Percentiles rank a stretch among this genome's conserved stretches.
These are phyloP conservation scores for Zaprionus capensis DNA, from an alignment of 1,140 invertebrate species.

Conservation along the genomic window DNA sequence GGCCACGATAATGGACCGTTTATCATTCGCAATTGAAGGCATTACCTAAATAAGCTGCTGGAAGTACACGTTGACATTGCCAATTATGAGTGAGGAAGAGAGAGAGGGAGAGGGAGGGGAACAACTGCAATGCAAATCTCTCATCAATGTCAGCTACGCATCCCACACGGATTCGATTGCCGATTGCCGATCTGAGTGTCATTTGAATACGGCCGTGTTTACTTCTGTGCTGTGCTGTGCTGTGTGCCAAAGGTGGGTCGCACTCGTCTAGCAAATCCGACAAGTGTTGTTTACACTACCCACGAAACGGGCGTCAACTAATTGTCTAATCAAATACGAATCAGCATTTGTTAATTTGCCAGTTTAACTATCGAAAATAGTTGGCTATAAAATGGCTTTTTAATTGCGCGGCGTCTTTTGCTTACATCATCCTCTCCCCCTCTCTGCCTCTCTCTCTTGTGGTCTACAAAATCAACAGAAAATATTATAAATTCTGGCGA, in stretches of 20 bases:
- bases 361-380: conserved; percentile 16
- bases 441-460: background rate
- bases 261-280: conserved; percentile 12
- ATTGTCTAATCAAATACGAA: conserved; percentile 58
- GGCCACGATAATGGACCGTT: conserved; percentile 63
- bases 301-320: conserved; percentile 51
- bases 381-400: conserved; percentile 7
- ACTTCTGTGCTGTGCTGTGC: conserved; percentile 22
- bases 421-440: conserved; percentile 30
- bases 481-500: conserved; percentile 26
- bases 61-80: conserved; percentile 47
- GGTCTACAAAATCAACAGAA: conserved; percentile 1
- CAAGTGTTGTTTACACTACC: conserved; percentile 48
- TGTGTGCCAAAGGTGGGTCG: conserved; percentile 37
- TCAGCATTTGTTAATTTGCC: conserved; percentile 31
- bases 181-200: conserved; percentile 20
- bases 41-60: conserved; percentile 34
- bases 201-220: conserved; percentile 31
- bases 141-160: conserved; percentile 65
- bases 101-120: background rate
- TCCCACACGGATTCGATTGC: conserved; percentile 42
- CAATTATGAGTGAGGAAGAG: conserved; percentile 36
- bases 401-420: conserved; percentile 34
- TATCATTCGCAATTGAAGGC: conserved; percentile 42
- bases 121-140: conserved; percentile 25